phyloP scores from a whole-genome alignment of 2,797 vertebrate species.

The Molossus molossus region DNA sequence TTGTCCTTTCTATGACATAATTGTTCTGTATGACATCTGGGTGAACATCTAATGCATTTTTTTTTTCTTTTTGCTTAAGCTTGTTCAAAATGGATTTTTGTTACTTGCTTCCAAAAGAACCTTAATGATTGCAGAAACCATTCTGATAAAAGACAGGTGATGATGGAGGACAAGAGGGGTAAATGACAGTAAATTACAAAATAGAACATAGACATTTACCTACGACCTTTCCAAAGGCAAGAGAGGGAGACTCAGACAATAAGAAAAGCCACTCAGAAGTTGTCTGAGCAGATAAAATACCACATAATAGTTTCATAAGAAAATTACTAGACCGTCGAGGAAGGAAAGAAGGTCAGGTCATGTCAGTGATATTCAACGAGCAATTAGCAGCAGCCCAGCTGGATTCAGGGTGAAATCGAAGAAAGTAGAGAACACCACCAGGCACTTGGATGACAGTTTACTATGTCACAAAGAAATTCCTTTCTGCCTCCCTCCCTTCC shows the following conservation, averaged over 20 bases:
- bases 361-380: background rate
- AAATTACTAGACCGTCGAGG: background rate
- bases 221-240: background rate
- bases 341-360: background rate
- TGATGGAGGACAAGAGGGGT: background rate
- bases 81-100: constrained; percentile 35
- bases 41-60: background rate
- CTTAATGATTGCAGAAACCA: background rate
- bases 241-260: background rate
- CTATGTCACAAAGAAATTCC: background rate
- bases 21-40: background rate
- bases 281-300: background rate
- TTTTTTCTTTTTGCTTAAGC: background rate
- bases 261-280: background rate
- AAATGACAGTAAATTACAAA: background rate
- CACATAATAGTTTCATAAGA: background rate
- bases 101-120: background rate
- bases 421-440: background rate
- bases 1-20: background rate
- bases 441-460: background rate
- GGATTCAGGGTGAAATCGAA: background rate
- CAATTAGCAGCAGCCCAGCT: background rate
- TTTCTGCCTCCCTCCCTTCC: background rate
- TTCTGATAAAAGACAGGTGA: background rate
- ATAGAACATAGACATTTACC: background rate